Base-by-base conservation (phyloP, 1,140 invertebrate species). In the Drosophila sulfurigaster region DNA sequence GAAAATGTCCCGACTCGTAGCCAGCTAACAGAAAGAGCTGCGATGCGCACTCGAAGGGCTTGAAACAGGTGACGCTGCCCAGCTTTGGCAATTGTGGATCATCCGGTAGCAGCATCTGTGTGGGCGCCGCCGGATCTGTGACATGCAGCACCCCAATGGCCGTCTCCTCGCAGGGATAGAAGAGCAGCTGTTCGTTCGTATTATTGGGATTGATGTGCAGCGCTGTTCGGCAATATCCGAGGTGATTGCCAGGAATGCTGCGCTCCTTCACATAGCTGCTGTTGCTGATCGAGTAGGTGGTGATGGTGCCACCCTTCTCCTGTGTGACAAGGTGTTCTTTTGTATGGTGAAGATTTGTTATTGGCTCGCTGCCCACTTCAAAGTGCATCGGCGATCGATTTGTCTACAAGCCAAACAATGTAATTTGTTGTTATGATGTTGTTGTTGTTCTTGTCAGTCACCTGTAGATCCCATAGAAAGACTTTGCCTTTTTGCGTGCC, bases 381-480 rank as follows among this genome's bases (percentile, higher is more conserved):
- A 93, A 91, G 62, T 92, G 77, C 41, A 92, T 62, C 6, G 79
- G 58, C 5, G 79, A 85, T 13, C 92, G 91, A 52, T 92, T 93
- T 43, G 91, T 92, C 91, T 93, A 58, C 1, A 52, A 49, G 15
- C 1, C 48, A 57, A 63, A 30, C 51, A 35, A 45, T 68, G 32
- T 49, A 45, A 25, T 13, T 49, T 11, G 32, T 35, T 45, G 6
- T 30, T 5, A 32, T 30, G 30, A 52, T 28, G 7, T 63, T 69
- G 13, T 65, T 59, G 25, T 63, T 68, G 25, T 72, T 66, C n/a
- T 46, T 35, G 13, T 59, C 28, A 16, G 68, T 91, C 93, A 96
- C 95, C 93, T 95, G 94, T 91, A 96, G 93, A 93, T 96, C 95
- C 95, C 95, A 96, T 88, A 96, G 94, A 93, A 95, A 95, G 78